Percentiles rank a stretch among this genome's conserved stretches.
These are phyloP conservation scores for Salmo trutta DNA, from an alignment of 2,797 vertebrate species.

Conservation along the genomic window DNA sequence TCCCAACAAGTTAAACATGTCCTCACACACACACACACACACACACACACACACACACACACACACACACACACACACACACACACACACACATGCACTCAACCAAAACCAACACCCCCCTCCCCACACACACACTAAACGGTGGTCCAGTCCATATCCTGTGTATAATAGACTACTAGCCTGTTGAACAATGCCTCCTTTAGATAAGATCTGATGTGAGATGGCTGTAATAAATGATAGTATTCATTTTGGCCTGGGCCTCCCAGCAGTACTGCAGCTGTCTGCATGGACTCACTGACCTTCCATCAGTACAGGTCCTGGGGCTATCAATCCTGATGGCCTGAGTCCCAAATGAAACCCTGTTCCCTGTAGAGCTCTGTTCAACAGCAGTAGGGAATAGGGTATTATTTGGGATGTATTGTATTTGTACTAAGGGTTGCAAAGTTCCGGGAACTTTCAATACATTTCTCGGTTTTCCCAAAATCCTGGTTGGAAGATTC, in stretches of 20 bases:
- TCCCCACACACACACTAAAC: constrained; percentile 4
- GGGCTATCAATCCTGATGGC: constrained; percentile 52
- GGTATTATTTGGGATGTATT: background rate
- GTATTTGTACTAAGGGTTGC: too few relatives aligned
- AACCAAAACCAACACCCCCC: constrained; percentile 1
- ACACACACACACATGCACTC: background rate
- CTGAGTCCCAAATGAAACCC: background rate
- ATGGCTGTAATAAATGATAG: constrained; percentile 62
- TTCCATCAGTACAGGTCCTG: constrained; percentile 59
- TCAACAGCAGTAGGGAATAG: background rate
- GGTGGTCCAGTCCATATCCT: constrained; percentile 60
- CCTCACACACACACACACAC: background rate
- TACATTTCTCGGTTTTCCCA: too few relatives aligned
- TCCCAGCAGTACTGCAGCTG: constrained; percentile 73
- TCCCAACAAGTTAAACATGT: too few relatives aligned
- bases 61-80: constrained; percentile 10
- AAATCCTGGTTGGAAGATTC: too few relatives aligned
- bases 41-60: constrained; percentile 1
- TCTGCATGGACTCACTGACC: constrained; percentile 72
- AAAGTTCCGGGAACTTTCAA: too few relatives aligned
- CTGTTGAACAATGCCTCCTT: constrained; percentile 75
- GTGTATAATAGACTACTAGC: constrained; percentile 41
- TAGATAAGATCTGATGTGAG: constrained; percentile 72
- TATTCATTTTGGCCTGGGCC: constrained; percentile 66
- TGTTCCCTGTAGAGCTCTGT: background rate